Evolutionary conservation across 2,888 invertebrate genomes (phyloP).

Genomic region (Acanthosepion lycidas): DNA sequence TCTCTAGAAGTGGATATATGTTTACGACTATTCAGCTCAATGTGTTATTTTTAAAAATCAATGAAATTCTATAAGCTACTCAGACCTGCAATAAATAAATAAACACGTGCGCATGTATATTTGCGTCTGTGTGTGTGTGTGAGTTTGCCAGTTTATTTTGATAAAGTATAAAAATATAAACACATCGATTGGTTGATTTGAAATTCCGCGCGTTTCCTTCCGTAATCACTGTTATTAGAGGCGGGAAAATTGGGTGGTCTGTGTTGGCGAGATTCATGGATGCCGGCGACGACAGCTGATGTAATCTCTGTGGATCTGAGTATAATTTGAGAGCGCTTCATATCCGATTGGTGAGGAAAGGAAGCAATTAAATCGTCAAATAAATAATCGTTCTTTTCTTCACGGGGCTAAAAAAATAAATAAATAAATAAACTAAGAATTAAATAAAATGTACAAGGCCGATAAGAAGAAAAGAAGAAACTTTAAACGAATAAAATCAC

Average conservation of each 20-base stretch:
- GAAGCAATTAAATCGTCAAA: constrained; percentile 18
- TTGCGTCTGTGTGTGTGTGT: too few relatives aligned
- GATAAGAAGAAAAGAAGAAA: too few relatives aligned
- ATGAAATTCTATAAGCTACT: not conserved
- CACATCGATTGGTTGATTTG: not conserved
- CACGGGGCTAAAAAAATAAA: not conserved
- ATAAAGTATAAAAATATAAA: not conserved
- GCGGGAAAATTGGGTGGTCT: not conserved
- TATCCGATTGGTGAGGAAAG: not conserved
- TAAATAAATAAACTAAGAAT: too few relatives aligned
- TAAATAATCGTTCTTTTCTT: not conserved
- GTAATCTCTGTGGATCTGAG: not conserved
- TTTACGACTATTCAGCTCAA: not conserved
- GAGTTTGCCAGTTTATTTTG: too few relatives aligned
- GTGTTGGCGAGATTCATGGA: not conserved
- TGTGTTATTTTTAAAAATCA: not conserved
- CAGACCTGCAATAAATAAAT: not conserved
- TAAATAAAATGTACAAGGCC: too few relatives aligned
- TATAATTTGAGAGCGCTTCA: not conserved
- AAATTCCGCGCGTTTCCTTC: not conserved
- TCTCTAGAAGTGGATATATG: not conserved
- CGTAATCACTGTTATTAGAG: not conserved
- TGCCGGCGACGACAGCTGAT: not conserved
- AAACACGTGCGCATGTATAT: not conserved
- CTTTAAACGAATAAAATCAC: not conserved